Conservation (phyloP, 2,797 vertebrate species). For the Myotis vivesi region DNA sequence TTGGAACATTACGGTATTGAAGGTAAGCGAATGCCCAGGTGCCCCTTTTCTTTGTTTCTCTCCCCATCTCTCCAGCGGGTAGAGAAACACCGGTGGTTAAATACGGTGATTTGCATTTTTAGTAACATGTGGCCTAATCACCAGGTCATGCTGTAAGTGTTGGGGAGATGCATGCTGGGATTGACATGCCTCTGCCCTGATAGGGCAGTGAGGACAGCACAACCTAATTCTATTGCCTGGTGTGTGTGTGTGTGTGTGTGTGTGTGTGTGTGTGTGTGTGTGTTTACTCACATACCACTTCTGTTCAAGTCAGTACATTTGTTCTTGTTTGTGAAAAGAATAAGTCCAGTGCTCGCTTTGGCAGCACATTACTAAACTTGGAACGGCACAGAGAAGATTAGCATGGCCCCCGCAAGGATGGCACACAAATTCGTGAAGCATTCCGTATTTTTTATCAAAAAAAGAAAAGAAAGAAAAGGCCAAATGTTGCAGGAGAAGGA, state of each 20-base stretch:
- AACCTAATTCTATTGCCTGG: not conserved
- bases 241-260: not conserved
- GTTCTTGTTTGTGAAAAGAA: slow-evolving; percentile 17
- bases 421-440: no score
- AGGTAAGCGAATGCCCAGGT: slow-evolving; percentile 84
- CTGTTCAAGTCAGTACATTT: not conserved
- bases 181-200: not conserved
- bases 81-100: not conserved
- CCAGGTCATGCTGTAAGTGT: not conserved
- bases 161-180: not conserved
- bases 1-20: slow-evolving; percentile 98
- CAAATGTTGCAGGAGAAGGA: not conserved
- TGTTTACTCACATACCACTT: not conserved
- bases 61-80: not conserved
- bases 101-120: not conserved
- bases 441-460: no score
- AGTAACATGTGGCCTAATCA: not conserved
- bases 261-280: no score
- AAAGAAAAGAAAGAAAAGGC: no score
- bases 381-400: no score
- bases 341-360: not conserved
- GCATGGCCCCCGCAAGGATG: no score
- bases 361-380: no score
- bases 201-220: not conserved
- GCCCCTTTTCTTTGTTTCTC: not conserved